These are phyloP conservation scores for Drosophila ustulata DNA, from an alignment of 2,888 invertebrate species.

Conservation along the genomic window DNA sequence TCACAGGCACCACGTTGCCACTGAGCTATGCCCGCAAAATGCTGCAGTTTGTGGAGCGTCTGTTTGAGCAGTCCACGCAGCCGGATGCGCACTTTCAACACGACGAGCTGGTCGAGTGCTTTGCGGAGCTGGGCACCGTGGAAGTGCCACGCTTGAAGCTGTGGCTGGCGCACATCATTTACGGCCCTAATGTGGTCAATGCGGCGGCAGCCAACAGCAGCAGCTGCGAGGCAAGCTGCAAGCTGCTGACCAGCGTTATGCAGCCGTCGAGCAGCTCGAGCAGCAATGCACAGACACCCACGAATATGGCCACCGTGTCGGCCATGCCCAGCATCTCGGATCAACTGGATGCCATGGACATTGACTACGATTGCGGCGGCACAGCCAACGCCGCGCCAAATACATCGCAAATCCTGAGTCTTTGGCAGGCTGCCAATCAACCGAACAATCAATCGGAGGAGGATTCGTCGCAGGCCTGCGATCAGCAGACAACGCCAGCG, in stretches of 20 bases:
- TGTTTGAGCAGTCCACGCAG: constrained; percentile 89
- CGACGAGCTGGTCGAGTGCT: constrained; percentile 89
- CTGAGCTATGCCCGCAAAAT: constrained; percentile 91
- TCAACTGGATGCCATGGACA: constrained; percentile 85
- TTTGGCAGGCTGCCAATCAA: constrained; percentile 84
- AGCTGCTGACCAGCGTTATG: constrained; percentile 68
- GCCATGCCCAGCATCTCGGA: constrained; percentile 85
- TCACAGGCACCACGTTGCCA: constrained; percentile 90
- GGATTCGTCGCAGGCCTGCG: constrained; percentile 81
- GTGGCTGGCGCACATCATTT: constrained; percentile 89
- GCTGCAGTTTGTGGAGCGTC: constrained; percentile 91
- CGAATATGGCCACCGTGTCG: constrained; percentile 85
- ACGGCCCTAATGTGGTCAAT: constrained; percentile 86
- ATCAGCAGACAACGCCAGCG: constrained; percentile 62
- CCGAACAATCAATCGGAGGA: constrained; percentile 85
- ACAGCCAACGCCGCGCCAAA: constrained; percentile 59
- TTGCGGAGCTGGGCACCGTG: constrained; percentile 88
- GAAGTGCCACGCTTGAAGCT: constrained; percentile 88
- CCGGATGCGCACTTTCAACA: constrained; percentile 88
- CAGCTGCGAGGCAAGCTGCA: constrained; percentile 65
- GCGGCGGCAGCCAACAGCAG: constrained; percentile 58
- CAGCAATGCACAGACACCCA: constrained; percentile 86
- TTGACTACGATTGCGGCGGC: constrained; percentile 84
- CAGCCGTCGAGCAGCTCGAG: constrained; percentile 85
- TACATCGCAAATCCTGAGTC: constrained; percentile 75